Base-by-base conservation (phyloP, 1,140 invertebrate species). In the Drosophila kurseongensis region DNA sequence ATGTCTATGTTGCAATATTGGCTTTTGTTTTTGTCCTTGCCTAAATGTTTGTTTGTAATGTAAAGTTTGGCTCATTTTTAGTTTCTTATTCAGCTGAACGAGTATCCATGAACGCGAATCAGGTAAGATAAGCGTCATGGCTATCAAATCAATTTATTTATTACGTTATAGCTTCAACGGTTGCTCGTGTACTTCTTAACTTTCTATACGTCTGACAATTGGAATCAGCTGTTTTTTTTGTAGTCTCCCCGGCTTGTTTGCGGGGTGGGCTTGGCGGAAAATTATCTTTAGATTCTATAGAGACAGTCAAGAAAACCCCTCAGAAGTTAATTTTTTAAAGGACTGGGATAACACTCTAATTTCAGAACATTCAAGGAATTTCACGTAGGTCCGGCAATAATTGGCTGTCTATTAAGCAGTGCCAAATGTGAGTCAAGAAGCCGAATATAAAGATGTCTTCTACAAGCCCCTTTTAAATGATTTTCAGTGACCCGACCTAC, bases 121-220 rank as follows among this genome's bases (percentile, higher is more conserved):
- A 65, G 72, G 72, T 75, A 75, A 75, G 72, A 75, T 51, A 56
- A 65, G 71, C 14, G n/a, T 14, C 27, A 52, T 54, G 56, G 48
- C 57, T 54, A 63, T 62, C 13, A 23, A 42, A 62, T 51, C 40
- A 36, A 47, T 62, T 40, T 55, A 47, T 74, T 47, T 40, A 40
- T 50, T 50, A 41, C 29, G 60, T 40, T 9, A 13, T 47, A 32
- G n/a, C n/a, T 41, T 18, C 4, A 32, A 36, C 38, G 16, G 38
- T 9, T 13, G 9, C 23, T n/a, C 18, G 18, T 40, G n/a, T 27
- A 7, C 50, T 63, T 13, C 51, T 29, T 35, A 41, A 9, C 13
- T 38, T 48, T 16, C 10, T 18, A 12, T 8, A 13, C 63, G 27
- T 9, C 13, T 35, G 35, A 14, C 44, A 42, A 66, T 62, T 42